Percentiles rank a stretch among this genome's conserved stretches.
Evolutionary conservation across 2,888 invertebrate genomes (phyloP).

Genomic region (Hypomecis atomaria): DNA sequence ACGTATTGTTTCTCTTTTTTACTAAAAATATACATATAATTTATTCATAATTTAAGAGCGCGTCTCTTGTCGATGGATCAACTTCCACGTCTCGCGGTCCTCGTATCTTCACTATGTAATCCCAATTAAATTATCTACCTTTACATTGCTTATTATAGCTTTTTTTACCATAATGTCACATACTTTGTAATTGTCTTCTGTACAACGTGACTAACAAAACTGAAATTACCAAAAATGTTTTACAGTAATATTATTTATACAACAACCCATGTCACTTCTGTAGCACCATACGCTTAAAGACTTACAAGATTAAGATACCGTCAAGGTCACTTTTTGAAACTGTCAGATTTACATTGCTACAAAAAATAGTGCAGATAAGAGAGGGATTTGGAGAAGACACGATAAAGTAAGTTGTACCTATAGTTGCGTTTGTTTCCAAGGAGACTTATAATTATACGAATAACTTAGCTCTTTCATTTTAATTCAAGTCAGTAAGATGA

Average conservation of each 20-base stretch:
- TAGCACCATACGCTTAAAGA: slow-evolving; percentile 11
- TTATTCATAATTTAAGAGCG: no score
- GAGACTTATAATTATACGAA: neutral
- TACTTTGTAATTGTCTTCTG: no score
- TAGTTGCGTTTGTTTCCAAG: neutral
- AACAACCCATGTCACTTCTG: neutral
- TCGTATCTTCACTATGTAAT: no score
- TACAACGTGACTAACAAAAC: neutral
- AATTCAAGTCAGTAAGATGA: slow-evolving; percentile 13
- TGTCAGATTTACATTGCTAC: slow-evolving; percentile 30
- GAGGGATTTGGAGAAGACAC: slow-evolving; percentile 7
- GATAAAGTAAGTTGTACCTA: slow-evolving; percentile 8
- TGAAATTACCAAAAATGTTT: neutral
- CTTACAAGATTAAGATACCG: slow-evolving; percentile 14
- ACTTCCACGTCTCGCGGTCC: no score
- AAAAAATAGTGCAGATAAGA: slow-evolving; percentile 31
- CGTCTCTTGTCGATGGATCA: no score
- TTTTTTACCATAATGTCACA: no score
- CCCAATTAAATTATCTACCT: no score
- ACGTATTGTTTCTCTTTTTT: no score
- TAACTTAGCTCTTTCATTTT: neutral
- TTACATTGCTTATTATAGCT: no score
- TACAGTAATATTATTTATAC: slow-evolving; percentile 2
- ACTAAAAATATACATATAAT: no score
- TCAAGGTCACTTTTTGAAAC: slow-evolving; percentile 13